Conservation (phyloP, 2,797 vertebrate species). For the Catostomus latipinnis region DNA sequence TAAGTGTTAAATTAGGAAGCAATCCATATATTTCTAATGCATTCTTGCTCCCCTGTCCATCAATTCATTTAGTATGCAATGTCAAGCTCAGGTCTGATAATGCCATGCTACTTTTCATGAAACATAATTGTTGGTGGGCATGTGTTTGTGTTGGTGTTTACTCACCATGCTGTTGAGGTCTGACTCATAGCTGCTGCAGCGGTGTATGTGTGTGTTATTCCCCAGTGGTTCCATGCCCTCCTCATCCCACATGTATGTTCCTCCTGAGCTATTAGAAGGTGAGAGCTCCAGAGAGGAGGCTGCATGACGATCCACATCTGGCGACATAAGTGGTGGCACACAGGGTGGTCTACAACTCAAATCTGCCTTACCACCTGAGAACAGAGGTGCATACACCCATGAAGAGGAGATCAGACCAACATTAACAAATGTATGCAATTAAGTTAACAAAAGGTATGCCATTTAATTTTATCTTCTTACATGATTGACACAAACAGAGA, state of each 20-base stretch:
- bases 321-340: constrained; percentile 73
- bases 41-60: too few species aligned
- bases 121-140: background rate
- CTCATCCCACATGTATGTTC: constrained; percentile 98
- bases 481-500: background rate
- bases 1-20: too few species aligned
- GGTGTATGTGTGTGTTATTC: constrained; percentile 73
- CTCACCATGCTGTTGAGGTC: constrained; percentile 93
- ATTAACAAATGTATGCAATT: background rate
- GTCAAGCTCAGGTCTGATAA: background rate
- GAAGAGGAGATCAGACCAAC: background rate
- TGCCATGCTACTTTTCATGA: background rate
- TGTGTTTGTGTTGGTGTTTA: constrained; percentile 41
- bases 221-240: constrained; percentile 87
- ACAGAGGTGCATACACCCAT: background rate
- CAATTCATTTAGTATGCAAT: background rate
- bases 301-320: constrained; percentile 80
- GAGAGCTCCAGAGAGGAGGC: constrained; percentile 92
- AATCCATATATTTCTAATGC: too few species aligned
- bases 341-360: constrained; percentile 67
- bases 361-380: constrained; percentile 38
- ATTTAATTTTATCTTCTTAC: background rate
- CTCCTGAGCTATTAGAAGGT: constrained; percentile 94
- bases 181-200: constrained; percentile 85
- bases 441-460: background rate